phyloP scores from a whole-genome alignment of 2,113 vertebrate species.

The Sakesphorus luctuosus region DNA sequence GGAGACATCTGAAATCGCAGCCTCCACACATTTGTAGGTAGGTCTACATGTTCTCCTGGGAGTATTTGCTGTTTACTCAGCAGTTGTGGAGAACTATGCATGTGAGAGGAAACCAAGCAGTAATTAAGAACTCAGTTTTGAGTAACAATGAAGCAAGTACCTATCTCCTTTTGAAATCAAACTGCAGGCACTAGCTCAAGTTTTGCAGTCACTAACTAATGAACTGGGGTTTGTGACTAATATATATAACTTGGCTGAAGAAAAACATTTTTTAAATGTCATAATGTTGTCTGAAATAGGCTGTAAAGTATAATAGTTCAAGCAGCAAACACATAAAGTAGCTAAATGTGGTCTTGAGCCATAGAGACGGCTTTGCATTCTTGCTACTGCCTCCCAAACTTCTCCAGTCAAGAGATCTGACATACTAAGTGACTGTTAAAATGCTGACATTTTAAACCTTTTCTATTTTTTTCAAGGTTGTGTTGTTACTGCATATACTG shows the following conservation, averaged over 20 bases:
- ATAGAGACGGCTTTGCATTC: constrained; percentile 46
- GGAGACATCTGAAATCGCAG: not conserved
- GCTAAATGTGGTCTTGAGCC: constrained; percentile 57
- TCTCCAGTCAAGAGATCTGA: constrained; percentile 52
- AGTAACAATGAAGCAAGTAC: not conserved
- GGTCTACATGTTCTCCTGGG: not conserved
- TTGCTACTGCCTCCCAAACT: constrained; percentile 55
- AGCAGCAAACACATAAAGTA: constrained; percentile 36
- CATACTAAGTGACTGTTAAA: constrained; percentile 52
- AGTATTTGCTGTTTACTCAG: not conserved
- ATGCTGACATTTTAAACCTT: constrained; percentile 59
- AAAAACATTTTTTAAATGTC: not conserved
- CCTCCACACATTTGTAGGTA: not conserved
- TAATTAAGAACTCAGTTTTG: not conserved
- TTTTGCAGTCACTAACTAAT: not conserved
- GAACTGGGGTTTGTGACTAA: not conserved
- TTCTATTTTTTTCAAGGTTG: constrained; percentile 54
- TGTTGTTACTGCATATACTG: constrained; percentile 46
- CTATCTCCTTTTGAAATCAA: not conserved
- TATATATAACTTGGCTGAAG: not conserved
- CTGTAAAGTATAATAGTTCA: constrained; percentile 17
- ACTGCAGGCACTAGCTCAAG: not conserved
- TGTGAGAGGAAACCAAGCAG: not conserved
- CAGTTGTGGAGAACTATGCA: not conserved
- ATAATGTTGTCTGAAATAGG: constrained; percentile 7